Evolutionary conservation across 2,888 invertebrate genomes (phyloP).

Genomic region (Lordiphosa andalusiaca): DNA sequence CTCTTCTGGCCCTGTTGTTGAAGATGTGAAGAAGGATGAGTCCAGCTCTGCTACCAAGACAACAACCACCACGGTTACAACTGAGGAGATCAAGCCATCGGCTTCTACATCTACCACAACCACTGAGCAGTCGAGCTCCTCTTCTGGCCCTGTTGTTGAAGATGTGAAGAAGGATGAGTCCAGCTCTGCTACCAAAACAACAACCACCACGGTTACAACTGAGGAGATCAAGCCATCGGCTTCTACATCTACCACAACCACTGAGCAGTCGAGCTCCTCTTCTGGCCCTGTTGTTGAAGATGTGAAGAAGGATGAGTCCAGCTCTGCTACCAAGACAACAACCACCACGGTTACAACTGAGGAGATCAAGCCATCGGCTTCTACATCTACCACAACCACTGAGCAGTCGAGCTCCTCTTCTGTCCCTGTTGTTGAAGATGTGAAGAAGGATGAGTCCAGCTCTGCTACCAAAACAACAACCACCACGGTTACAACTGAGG

Average conservation of each 20-base stretch:
- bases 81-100: background rate
- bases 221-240: too few species aligned
- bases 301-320: slow-evolving; percentile 1
- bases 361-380: slow-evolving; percentile 1
- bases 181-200: background rate
- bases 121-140: background rate
- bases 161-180: background rate
- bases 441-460: slow-evolving; percentile 9
- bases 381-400: slow-evolving; percentile 8
- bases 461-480: slow-evolving; percentile 20
- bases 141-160: background rate
- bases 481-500: background rate
- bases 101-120: background rate
- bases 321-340: slow-evolving; percentile 3
- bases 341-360: slow-evolving; percentile 8
- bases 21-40: too few species aligned
- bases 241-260: background rate
- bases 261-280: too few species aligned
- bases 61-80: background rate
- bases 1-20: too few species aligned
- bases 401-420: too few species aligned
- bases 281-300: background rate
- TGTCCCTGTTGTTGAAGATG: background rate
- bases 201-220: too few species aligned
- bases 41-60: background rate